These are phyloP conservation scores for Linepithema humile DNA, from an alignment of 1,140 invertebrate species.

Conservation along the genomic window DNA sequence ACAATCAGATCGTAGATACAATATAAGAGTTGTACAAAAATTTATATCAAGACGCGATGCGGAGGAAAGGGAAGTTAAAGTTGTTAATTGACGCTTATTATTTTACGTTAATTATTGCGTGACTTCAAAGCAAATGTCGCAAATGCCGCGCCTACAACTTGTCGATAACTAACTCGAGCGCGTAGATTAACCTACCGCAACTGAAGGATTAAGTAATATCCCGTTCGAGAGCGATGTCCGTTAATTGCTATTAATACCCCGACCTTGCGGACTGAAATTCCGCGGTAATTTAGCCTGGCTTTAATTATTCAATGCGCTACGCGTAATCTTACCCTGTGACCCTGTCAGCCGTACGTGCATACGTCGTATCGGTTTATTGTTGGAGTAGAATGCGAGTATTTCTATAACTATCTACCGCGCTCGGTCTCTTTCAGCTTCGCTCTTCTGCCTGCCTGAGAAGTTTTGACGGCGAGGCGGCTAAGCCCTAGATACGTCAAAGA, in stretches of 20 bases:
- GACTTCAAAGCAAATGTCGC: too few species aligned
- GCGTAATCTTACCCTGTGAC: slow-evolving; percentile 8
- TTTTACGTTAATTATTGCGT: too few species aligned
- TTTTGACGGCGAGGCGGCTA: slow-evolving; percentile 37
- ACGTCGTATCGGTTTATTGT: slow-evolving; percentile 9
- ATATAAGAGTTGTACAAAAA: too few species aligned
- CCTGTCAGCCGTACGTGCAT: not conserved
- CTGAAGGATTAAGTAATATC: slow-evolving; percentile 38
- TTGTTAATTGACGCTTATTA: too few species aligned
- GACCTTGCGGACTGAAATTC: slow-evolving; percentile 5
- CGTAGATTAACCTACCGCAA: slow-evolving; percentile 3
- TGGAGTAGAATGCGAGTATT: not conserved
- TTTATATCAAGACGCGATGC: too few species aligned
- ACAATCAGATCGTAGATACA: too few species aligned
- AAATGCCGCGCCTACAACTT: too few species aligned
- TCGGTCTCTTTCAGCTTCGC: slow-evolving; percentile 21
- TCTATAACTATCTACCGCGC: not conserved
- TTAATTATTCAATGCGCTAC: not conserved
- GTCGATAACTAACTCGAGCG: slow-evolving; percentile 18
- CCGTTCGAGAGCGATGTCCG: not conserved
- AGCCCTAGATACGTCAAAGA: slow-evolving; percentile 53
- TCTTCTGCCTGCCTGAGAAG: slow-evolving; percentile 37
- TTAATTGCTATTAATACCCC: slow-evolving; percentile 26
- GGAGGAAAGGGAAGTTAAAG: too few species aligned
- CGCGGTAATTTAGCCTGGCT: not conserved